These are phyloP conservation scores for Cantharis rustica DNA, from an alignment of 2,888 invertebrate species.

Conservation along the genomic window DNA sequence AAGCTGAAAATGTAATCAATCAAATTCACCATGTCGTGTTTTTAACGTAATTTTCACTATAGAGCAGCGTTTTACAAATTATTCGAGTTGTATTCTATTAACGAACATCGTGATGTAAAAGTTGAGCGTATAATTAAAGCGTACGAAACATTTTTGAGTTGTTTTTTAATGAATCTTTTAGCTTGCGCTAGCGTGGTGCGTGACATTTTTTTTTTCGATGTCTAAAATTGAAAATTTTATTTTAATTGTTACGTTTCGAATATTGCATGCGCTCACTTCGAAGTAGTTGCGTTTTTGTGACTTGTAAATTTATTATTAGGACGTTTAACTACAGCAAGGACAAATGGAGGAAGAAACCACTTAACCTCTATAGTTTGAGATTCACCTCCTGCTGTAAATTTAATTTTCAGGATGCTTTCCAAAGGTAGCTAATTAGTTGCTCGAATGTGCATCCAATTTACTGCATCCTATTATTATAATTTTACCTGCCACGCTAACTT, in stretches of 20 bases:
- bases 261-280: background rate
- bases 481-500: background rate
- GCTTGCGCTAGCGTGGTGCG: background rate
- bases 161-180: background rate
- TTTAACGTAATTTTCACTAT: constrained; percentile 11
- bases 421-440: background rate
- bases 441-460: background rate
- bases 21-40: constrained; percentile 15
- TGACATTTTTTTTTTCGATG: background rate
- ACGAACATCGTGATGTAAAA: constrained; percentile 5
- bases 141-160: constrained; percentile 11
- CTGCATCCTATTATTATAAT: background rate
- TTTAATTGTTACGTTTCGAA: background rate
- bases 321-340: background rate
- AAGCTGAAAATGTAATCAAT: constrained; percentile 12
- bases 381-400: background rate
- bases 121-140: constrained; percentile 12
- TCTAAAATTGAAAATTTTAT: background rate
- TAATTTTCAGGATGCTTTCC: background rate
- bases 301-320: background rate
- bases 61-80: constrained; percentile 8
- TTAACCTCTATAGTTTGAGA: background rate
- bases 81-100: constrained; percentile 16
- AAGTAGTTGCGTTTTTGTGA: background rate
- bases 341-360: background rate